A percentile compares a stretch with the other conserved stretches of the same genome.
Conservation (phyloP, 2,797 vertebrate species). For the Odontamblyopus rebecca region DNA sequence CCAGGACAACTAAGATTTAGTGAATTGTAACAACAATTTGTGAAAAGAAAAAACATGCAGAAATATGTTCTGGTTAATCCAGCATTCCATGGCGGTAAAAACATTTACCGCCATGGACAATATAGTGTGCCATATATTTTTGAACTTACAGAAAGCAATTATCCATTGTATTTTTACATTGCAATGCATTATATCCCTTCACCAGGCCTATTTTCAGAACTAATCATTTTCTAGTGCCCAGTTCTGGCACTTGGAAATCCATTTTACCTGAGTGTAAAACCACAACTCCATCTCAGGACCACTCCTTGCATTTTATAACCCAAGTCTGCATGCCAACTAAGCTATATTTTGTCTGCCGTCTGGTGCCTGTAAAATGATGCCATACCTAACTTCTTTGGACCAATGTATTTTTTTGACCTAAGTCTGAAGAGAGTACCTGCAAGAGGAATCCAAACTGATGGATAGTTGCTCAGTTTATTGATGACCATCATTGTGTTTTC, state of each 20-base stretch:
- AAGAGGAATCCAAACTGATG: neutral
- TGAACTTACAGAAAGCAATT: neutral
- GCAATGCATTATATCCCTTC: neutral
- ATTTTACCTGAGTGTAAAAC: slow-evolving; percentile 13
- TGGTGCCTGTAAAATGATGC: slow-evolving; percentile 14
- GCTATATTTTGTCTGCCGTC: slow-evolving; percentile 11
- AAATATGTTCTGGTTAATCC: neutral
- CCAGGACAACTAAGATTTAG: neutral
- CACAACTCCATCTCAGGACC: neutral
- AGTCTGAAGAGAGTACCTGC: slow-evolving; percentile 14
- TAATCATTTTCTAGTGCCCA: neutral
- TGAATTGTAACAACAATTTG: neutral
- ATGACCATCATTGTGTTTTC: slow-evolving; percentile 13
- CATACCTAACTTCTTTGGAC: neutral
- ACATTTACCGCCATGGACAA: neutral
- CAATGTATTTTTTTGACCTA: neutral
- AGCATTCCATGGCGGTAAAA: neutral
- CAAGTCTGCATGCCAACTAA: neutral
- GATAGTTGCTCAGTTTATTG: neutral
- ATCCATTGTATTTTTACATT: too few relatives aligned
- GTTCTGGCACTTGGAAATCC: slow-evolving; percentile 5
- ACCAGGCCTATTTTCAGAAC: slow-evolving; percentile 1
- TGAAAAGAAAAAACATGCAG: neutral
- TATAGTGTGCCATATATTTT: neutral
- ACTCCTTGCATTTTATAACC: slow-evolving; percentile 12